phyloP scores from a whole-genome alignment of 2,888 invertebrate species.

The Celastrina argiolus region DNA sequence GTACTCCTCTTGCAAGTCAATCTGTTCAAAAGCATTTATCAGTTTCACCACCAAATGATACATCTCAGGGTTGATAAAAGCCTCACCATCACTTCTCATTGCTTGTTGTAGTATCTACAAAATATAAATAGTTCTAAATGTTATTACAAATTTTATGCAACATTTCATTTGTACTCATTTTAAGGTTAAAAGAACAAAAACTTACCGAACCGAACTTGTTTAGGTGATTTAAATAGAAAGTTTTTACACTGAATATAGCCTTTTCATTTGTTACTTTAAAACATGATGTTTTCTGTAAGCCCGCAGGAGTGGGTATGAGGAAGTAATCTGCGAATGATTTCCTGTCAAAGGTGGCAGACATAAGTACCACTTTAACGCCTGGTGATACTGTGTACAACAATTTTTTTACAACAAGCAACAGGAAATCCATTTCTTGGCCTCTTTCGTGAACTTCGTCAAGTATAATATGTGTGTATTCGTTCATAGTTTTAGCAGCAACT shows the following conservation, averaged over 20 bases:
- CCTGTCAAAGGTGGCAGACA: constrained; percentile 95
- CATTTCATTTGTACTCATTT: not conserved
- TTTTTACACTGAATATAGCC: constrained; percentile 75
- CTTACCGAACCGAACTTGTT: constrained; percentile 68
- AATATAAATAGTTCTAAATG: constrained; percentile 19
- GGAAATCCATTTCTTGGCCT: constrained; percentile 94
- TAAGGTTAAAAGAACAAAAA: not conserved
- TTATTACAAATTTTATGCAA: constrained; percentile 1
- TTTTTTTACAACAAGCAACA: constrained; percentile 88
- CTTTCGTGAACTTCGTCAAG: constrained; percentile 97
- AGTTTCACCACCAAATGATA: constrained; percentile 80
- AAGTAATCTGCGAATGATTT: constrained; percentile 84
- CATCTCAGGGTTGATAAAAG: constrained; percentile 78
- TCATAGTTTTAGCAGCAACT: constrained; percentile 83
- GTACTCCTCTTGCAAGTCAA: constrained; percentile 75
- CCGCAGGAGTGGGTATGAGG: constrained; percentile 46
- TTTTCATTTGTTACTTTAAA: constrained; percentile 68
- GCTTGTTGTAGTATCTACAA: constrained; percentile 40
- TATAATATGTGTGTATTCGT: constrained; percentile 91
- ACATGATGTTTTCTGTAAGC: constrained; percentile 52
- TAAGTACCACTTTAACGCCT: constrained; percentile 80
- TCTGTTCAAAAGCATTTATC: constrained; percentile 80
- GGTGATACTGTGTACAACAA: constrained; percentile 79
- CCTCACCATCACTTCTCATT: constrained; percentile 64
- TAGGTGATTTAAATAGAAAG: constrained; percentile 80